These are phyloP conservation scores for Portunus trituberculatus DNA, from an alignment of 1,140 invertebrate species.

Conservation along the genomic window DNA sequence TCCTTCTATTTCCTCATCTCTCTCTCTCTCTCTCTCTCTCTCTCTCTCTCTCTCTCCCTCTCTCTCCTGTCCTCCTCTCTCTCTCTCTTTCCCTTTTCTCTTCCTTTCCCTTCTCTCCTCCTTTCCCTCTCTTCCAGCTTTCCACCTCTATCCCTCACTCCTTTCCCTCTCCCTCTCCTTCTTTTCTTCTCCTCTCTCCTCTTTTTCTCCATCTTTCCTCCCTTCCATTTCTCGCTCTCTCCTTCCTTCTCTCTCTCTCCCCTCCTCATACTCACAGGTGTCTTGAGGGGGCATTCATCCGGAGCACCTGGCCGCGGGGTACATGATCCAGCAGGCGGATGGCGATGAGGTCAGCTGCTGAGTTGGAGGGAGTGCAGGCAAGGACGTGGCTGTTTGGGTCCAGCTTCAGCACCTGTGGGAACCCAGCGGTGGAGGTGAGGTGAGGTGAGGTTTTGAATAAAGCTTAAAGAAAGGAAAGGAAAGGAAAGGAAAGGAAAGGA, in stretches of 20 bases:
- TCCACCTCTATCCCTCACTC: not conserved
- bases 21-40: not conserved
- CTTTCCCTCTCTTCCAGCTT: not conserved
- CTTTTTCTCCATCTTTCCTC: no score
- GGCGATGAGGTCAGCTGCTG: constrained; percentile 77
- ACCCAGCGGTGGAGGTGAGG: not conserved
- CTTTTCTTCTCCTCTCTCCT: not conserved
- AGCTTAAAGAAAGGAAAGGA: no score
- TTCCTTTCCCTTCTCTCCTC: not conserved
- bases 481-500: no score
- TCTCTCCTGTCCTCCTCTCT: not conserved
- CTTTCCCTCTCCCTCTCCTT: not conserved
- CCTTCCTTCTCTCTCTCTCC: no score
- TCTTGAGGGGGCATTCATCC: constrained; percentile 69
- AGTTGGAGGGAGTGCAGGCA: constrained; percentile 77
- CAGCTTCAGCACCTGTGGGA: constrained; percentile 54
- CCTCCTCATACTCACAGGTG: constrained; percentile 9
- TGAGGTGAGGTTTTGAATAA: no score
- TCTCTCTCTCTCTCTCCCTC: not conserved
- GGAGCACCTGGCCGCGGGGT: constrained; percentile 43
- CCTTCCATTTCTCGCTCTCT: no score
- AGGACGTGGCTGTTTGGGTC: constrained; percentile 62
- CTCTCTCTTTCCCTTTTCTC: not conserved
- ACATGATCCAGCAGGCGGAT: constrained; percentile 71
- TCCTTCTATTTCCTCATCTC: not conserved